Conservation (phyloP, 2,888 invertebrate genomes). For the Heliconius aoede region DNA sequence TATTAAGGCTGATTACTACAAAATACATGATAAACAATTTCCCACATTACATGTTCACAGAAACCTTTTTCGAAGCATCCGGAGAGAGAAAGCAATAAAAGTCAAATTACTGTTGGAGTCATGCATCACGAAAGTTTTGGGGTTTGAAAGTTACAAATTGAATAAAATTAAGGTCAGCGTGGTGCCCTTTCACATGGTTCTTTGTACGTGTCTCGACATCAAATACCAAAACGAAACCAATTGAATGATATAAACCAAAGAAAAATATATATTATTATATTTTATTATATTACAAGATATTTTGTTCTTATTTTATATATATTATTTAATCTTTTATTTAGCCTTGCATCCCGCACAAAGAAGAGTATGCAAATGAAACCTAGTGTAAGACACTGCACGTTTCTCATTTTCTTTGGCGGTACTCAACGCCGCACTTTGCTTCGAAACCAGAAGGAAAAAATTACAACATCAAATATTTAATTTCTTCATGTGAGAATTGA, state of each 20-base stretch:
- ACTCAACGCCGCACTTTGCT: too few relatives aligned
- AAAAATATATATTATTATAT: background rate
- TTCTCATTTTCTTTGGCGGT: too few relatives aligned
- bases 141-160: conserved; percentile 79
- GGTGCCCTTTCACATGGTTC: conserved; percentile 34
- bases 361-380: too few relatives aligned
- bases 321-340: background rate
- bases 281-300: background rate
- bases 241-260: background rate
- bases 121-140: conserved; percentile 80
- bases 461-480: too few relatives aligned
- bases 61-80: conserved; percentile 56
- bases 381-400: too few relatives aligned
- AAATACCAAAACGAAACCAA: conserved; percentile 25
- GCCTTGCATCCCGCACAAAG: too few relatives aligned
- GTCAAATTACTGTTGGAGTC: conserved; percentile 78
- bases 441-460: too few relatives aligned
- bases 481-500: too few relatives aligned
- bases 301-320: background rate
- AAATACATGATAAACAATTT: conserved; percentile 9
- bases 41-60: conserved; percentile 50
- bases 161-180: conserved; percentile 74
- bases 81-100: conserved; percentile 71
- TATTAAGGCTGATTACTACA: background rate
- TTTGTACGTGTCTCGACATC: conserved; percentile 35